Conservation (phyloP, 2,888 invertebrate species). For the Hedychridium roseum region DNA sequence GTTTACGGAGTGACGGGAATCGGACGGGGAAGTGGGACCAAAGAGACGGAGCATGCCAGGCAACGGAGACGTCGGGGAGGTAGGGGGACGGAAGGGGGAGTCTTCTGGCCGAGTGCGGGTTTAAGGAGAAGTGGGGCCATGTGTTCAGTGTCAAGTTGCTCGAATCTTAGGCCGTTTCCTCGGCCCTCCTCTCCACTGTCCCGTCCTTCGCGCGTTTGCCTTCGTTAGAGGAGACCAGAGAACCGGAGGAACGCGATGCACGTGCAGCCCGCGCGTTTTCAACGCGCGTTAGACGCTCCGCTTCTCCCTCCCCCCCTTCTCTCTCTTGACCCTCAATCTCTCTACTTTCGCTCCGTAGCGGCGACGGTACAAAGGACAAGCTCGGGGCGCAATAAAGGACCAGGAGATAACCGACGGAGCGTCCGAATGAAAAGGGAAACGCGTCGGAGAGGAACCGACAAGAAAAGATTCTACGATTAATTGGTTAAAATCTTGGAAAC, state of each 20-base stretch:
- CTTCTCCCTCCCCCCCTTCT: no score
- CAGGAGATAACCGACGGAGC: slow-evolving; percentile 3
- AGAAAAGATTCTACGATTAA: no score
- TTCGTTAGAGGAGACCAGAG: slow-evolving; percentile 4
- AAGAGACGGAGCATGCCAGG: slow-evolving; percentile 4
- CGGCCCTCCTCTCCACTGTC: slow-evolving; percentile 23
- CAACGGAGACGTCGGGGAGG: slow-evolving; percentile 6
- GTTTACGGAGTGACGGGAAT: slow-evolving; percentile 1
- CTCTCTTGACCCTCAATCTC: no score
- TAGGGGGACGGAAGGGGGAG: slow-evolving; percentile 35
- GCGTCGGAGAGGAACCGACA: no score
- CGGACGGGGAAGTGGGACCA: slow-evolving; percentile 14
- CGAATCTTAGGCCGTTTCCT: slow-evolving; percentile 41
- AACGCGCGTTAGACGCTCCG: slow-evolving; percentile 10
- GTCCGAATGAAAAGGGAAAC: slow-evolving; percentile 2
- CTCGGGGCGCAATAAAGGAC: no score
- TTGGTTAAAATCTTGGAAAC: no score
- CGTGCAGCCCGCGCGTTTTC: slow-evolving; percentile 17
- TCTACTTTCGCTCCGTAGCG: no score
- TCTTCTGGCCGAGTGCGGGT: slow-evolving; percentile 56
- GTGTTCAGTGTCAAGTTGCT: slow-evolving; percentile 64
- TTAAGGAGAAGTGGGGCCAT: slow-evolving; percentile 62
- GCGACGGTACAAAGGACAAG: slow-evolving; percentile 5
- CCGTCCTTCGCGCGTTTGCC: slow-evolving; percentile 19
- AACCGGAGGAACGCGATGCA: slow-evolving; percentile 14